phyloP scores from a whole-genome alignment of 2,888 invertebrate species.

The Mesopsocus fuscifrons region DNA sequence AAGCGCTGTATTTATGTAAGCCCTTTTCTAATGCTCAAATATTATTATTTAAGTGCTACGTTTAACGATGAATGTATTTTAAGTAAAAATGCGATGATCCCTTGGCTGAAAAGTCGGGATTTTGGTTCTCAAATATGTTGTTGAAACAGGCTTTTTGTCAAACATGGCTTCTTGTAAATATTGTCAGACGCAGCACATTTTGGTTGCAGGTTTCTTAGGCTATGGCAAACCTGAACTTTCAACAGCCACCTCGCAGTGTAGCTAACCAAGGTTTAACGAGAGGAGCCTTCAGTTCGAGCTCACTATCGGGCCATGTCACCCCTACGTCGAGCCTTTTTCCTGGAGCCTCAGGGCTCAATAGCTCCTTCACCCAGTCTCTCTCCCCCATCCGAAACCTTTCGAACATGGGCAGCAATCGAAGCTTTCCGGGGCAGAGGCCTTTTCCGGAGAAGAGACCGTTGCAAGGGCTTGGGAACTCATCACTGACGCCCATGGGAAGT shows the following conservation, averaged over 20 bases:
- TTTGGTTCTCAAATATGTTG: conserved; percentile 3
- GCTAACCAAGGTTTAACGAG: conserved; percentile 48
- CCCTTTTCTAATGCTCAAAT: too few species aligned
- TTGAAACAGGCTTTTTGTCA: conserved; percentile 10
- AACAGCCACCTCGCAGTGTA: conserved; percentile 74
- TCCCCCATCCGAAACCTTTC: not conserved
- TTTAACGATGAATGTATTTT: too few species aligned
- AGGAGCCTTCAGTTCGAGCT: conserved; percentile 42
- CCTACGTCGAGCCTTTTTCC: conserved; percentile 47
- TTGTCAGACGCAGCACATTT: too few species aligned
- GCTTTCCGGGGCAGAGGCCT: conserved; percentile 58
- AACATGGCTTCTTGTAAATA: conserved; percentile 3
- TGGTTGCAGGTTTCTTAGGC: conserved; percentile 30
- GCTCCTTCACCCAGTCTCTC: not conserved
- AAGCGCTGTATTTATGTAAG: conserved; percentile 10
- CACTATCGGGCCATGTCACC: conserved; percentile 56
- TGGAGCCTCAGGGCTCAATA: conserved; percentile 24
- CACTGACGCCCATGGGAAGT: conserved; percentile 37
- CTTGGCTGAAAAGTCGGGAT: too few species aligned
- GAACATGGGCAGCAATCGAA: not conserved
- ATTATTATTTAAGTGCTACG: too few species aligned
- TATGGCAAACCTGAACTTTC: conserved; percentile 89
- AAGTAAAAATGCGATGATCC: too few species aligned
- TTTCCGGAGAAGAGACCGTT: conserved; percentile 56
- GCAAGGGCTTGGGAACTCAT: conserved; percentile 28